Percentiles rank a stretch among this genome's conserved stretches.
Conservation (phyloP, 2,888 invertebrate species). For the Neoascia interrupta region DNA sequence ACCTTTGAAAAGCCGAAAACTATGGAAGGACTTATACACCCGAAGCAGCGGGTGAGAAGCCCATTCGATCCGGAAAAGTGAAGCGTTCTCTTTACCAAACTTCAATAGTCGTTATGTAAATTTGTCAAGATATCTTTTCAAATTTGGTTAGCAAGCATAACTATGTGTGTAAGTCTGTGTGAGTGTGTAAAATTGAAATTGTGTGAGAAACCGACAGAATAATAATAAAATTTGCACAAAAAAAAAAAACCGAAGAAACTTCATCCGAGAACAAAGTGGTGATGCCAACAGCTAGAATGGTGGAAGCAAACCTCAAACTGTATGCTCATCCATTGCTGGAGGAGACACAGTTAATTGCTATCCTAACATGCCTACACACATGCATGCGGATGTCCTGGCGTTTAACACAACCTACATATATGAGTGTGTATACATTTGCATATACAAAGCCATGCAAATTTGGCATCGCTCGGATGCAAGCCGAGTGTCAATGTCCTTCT, state of each 20-base stretch:
- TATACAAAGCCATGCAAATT: slow-evolving; percentile 39
- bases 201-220: slow-evolving; percentile 18
- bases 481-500: slow-evolving; percentile 65
- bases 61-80: slow-evolving; percentile 5
- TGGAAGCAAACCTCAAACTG: slow-evolving; percentile 22
- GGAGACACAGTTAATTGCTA: slow-evolving; percentile 56
- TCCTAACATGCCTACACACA: slow-evolving; percentile 30
- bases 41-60: not conserved
- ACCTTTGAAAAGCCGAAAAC: slow-evolving; percentile 48
- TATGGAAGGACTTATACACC: not conserved
- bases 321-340: not conserved
- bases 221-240: slow-evolving; percentile 41
- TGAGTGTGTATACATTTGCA: not conserved
- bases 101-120: slow-evolving; percentile 56
- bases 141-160: slow-evolving; percentile 41
- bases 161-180: not conserved
- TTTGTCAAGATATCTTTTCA: slow-evolving; percentile 51
- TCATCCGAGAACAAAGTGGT: not conserved
- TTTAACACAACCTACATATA: too few relatives aligned
- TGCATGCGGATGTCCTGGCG: not conserved
- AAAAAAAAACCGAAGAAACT: slow-evolving; percentile 6
- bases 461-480: slow-evolving; percentile 53
- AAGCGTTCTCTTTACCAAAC: slow-evolving; percentile 1
- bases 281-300: too few relatives aligned
- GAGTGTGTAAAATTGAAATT: not conserved